Evolutionary conservation across 2,888 invertebrate genomes (phyloP), one percentile per base, ranked within the genome.

Genomic region (Embidobia sp.): DNA sequence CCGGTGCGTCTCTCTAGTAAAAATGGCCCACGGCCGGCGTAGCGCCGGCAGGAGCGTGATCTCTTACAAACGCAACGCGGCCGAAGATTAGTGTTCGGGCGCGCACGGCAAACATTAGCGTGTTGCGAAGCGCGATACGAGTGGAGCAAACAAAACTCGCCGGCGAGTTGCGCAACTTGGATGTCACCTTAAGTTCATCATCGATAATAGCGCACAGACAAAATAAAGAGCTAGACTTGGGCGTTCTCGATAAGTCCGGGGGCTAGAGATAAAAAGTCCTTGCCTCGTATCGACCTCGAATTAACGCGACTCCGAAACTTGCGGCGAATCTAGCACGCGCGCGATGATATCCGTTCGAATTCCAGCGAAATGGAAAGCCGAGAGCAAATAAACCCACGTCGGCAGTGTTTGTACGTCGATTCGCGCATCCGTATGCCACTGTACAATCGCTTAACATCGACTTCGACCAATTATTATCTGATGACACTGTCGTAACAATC

Each of bases 181-280:
- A 85, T 87, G 88, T 89, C 87, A 85, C 82, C 80, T 84, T 85
- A 88, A 88, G 88, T 88, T 89, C 87, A 89, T 89, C 87, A 86
- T 87, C 85, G 88, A 89, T 88, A 89, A 86, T 86, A 86, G 85
- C 85, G 79, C 82, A 80, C 77, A 82, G 81, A 82, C 85, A 83
- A 88, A 87, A 86, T 85, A 88, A 88, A 83, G 82, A 86, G 85
- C 87, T 89, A 88, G 88, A 87, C 84, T 84, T 83, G 85, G 80
- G 78, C 85, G 69, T 67, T 57, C 46, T 55, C 63, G 85, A 85
- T 85, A 85, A 85, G 81, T 83, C 72, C 82, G 76, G 75, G 82
- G 3, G 3, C 80, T 81, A 84, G 64, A 83, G 82, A 84, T 83
- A 84, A 85, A 82, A 81, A 81, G 83, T 80, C 80, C 80, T 77